Evolutionary conservation across 2,113 vertebrate genomes (phyloP).

Genomic region (Tachysurus vachellii): DNA sequence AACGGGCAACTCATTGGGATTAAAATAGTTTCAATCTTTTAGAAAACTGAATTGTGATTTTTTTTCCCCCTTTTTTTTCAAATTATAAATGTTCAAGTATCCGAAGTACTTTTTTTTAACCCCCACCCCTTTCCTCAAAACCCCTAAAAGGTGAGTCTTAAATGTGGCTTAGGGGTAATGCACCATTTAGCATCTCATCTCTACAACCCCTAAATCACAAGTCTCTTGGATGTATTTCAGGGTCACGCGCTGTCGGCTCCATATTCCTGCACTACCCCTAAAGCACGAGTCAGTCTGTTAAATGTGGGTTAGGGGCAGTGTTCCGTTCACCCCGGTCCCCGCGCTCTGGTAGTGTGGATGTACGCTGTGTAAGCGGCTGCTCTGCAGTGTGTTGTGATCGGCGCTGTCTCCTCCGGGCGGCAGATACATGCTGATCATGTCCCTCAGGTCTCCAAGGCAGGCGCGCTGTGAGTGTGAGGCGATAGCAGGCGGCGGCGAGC

Average conservation of each 20-base stretch:
- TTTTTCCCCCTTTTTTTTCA: neutral
- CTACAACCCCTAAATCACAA: neutral
- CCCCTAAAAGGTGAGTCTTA: conserved; percentile 9
- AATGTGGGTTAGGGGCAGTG: conserved; percentile 97
- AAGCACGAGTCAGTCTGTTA: conserved; percentile 64
- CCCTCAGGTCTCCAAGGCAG: conserved; percentile 95
- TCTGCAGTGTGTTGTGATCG: conserved; percentile 86
- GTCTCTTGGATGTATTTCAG: neutral
- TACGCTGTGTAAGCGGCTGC: conserved; percentile 90
- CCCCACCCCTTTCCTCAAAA: neutral
- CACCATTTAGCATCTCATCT: conserved; percentile 3
- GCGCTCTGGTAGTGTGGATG: conserved; percentile 96
- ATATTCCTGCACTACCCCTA: neutral
- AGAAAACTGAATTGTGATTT: conserved; percentile 64
- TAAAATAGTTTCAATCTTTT: conserved; percentile 58
- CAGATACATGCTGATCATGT: conserved; percentile 99
- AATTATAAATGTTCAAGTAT: conserved; percentile 72
- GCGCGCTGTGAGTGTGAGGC: conserved; percentile 93
- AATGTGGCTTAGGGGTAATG: conserved; percentile 5
- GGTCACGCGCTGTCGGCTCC: neutral
- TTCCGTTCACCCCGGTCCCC: conserved; percentile 90
- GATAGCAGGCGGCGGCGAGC: conserved; percentile 93
- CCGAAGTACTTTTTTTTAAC: conserved; percentile 62
- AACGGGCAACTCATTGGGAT: conserved; percentile 65
- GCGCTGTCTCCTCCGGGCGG: conserved; percentile 91